Percentiles rank a stretch among this genome's conserved stretches.
These are phyloP conservation scores for Drosophila bipectinata DNA, from an alignment of 1,140 invertebrate genomes.

Conservation along the genomic window DNA sequence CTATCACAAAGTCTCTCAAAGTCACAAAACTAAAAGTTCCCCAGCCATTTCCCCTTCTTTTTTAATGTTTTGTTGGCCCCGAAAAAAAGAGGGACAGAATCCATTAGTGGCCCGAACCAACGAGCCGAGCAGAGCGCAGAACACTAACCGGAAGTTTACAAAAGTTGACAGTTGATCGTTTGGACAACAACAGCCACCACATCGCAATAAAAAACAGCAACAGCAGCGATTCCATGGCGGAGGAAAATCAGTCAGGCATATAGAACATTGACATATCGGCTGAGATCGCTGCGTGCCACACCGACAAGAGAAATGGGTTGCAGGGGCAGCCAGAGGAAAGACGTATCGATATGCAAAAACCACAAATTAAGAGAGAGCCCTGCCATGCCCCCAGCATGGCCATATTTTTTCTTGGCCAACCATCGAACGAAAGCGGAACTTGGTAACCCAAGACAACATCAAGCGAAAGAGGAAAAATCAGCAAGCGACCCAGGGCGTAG, in stretches of 20 bases:
- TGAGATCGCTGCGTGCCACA: constrained; percentile 53
- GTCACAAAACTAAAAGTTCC: background rate
- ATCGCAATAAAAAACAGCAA: constrained; percentile 10
- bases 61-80: constrained; percentile 20
- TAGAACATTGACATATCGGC: constrained; percentile 75
- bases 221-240: constrained; percentile 36
- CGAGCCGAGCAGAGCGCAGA: constrained; percentile 41
- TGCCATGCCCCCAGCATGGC: background rate
- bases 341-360: constrained; percentile 66
- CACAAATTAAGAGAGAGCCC: constrained; percentile 56
- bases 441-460: constrained; percentile 71
- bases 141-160: constrained; percentile 73
- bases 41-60: constrained; percentile 3
- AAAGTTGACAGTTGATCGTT: constrained; percentile 73
- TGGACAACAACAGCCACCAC: constrained; percentile 14
- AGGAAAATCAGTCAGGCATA: constrained; percentile 66
- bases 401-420: background rate
- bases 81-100: constrained; percentile 31
- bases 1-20: too few relatives aligned
- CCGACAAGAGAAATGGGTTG: constrained; percentile 26
- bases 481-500: constrained; percentile 36
- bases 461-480: constrained; percentile 61
- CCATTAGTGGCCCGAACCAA: constrained; percentile 64
- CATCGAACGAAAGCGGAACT: constrained; percentile 69
- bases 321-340: constrained; percentile 15